Evolutionary conservation across 2,797 vertebrate genomes (phyloP), one percentile per base, ranked within the genome.

Genomic region (Amniataba percoides): DNA sequence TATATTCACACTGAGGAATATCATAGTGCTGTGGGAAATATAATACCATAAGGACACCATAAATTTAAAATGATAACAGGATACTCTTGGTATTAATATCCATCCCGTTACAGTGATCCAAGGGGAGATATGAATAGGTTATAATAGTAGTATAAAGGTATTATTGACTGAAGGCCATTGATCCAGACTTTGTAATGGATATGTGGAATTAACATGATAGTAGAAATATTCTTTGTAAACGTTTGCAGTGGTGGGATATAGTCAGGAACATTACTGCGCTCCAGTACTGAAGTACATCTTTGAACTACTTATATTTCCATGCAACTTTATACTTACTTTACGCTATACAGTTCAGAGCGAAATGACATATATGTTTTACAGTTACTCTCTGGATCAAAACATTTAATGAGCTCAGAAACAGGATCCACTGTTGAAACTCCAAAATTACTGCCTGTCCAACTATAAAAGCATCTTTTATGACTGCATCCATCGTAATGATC

Each of bases 121-220:
- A 10, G 52, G 13, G 31, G 3, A 14, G 19, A 57, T 58, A 68
- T 42, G 34, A 64, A 77, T 67, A 81, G 14, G 18, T 16, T 15
- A 14, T 48, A 36, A 68, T 46, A 15, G 14, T 14, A 4, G 16
- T 42, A 59, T 25, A 39, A 36, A 64, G 25, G 27, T 31, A 46
- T 31, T 49, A 49, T n/a, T 53, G 43, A 36, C 57, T 34, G 14
- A 39, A 25, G 5, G 25, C 11, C 16, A 18, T 46, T 42, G 43
- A 53, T 72, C 3, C 23, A 65, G 18, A 34, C 10, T 8, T 46
- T 45, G 51, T 10, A 27, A 43, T 25, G 6, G n/a, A 49, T 8
- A 12, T 10, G 74, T 58, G 7, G 34, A 7, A 9, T 67, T 0
- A 62, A 7, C 15, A 39, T 2, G 46, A 18, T 53, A 42, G 0